phyloP scores from a whole-genome alignment of 2,888 invertebrate species.

The Aplocera efformata region DNA sequence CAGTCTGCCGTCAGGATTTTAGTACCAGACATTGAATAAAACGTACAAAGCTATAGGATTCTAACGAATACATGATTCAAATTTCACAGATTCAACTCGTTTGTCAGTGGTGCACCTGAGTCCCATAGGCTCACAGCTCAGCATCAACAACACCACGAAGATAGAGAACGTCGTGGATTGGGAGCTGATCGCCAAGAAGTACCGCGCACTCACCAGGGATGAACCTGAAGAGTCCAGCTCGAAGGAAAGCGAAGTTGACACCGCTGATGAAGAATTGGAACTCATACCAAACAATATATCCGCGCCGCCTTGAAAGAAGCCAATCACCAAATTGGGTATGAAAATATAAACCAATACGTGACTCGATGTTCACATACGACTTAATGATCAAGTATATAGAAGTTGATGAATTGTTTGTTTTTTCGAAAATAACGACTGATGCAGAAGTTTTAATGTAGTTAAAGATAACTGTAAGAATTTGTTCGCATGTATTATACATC shows the following conservation, averaged over 20 bases:
- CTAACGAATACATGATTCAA: too few species aligned
- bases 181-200: constrained; percentile 94
- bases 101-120: constrained; percentile 90
- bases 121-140: constrained; percentile 91
- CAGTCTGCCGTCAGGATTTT: too few species aligned
- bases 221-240: constrained; percentile 61
- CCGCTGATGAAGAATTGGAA: constrained; percentile 66
- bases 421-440: too few species aligned
- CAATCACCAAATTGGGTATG: neutral
- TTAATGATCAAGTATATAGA: too few species aligned
- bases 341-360: neutral
- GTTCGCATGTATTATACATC: too few species aligned
- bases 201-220: constrained; percentile 84
- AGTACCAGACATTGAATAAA: too few species aligned
- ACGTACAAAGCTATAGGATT: too few species aligned
- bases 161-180: constrained; percentile 96
- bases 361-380: too few species aligned
- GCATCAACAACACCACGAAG: constrained; percentile 88
- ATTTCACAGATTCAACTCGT: constrained; percentile 89
- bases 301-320: constrained; percentile 55
- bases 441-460: too few species aligned
- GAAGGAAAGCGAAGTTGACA: constrained; percentile 64
- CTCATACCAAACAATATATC: constrained; percentile 66
- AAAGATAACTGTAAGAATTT: too few species aligned
- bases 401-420: too few species aligned